These are phyloP conservation scores for Mystacides longicornis DNA, from an alignment of 2,888 invertebrate genomes.

Conservation along the genomic window DNA sequence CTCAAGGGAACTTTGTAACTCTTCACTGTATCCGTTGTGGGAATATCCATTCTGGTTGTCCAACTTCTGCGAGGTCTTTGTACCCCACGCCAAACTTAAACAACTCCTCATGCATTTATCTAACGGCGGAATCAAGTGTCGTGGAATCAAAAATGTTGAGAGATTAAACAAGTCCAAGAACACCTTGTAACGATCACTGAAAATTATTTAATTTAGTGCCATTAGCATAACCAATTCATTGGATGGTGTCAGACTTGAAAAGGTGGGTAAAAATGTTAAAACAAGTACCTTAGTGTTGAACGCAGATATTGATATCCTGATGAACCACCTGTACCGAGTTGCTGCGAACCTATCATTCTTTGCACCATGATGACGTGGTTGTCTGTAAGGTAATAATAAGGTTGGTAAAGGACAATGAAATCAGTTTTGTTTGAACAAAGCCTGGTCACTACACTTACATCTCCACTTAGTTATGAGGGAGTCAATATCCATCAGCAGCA, in stretches of 20 bases:
- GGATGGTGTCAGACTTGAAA: not conserved
- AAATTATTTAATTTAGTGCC: not conserved
- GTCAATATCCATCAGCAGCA: constrained; percentile 95
- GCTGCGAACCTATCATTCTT: constrained; percentile 96
- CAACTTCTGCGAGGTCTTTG: not conserved
- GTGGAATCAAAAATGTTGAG: constrained; percentile 91
- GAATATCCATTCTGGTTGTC: constrained; percentile 14
- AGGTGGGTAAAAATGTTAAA: not conserved
- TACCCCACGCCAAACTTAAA: constrained; percentile 54
- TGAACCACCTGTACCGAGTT: constrained; percentile 94
- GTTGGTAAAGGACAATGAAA: too few relatives aligned
- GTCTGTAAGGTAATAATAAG: constrained; percentile 52
- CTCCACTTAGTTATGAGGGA: constrained; percentile 98
- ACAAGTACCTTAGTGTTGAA: constrained; percentile 81
- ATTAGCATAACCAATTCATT: not conserved
- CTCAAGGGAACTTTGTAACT: constrained; percentile 31
- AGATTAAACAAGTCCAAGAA: constrained; percentile 96
- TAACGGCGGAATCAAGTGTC: constrained; percentile 82
- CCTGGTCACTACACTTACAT: too few relatives aligned
- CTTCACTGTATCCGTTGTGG: constrained; percentile 19
- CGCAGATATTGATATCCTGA: constrained; percentile 97
- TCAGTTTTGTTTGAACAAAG: too few relatives aligned
- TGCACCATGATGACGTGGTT: constrained; percentile 98
- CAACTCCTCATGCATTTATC: constrained; percentile 74
- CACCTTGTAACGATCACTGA: constrained; percentile 97